These are phyloP conservation scores for Drosophila busckii DNA, from an alignment of 1,140 invertebrate genomes.

Conservation along the genomic window DNA sequence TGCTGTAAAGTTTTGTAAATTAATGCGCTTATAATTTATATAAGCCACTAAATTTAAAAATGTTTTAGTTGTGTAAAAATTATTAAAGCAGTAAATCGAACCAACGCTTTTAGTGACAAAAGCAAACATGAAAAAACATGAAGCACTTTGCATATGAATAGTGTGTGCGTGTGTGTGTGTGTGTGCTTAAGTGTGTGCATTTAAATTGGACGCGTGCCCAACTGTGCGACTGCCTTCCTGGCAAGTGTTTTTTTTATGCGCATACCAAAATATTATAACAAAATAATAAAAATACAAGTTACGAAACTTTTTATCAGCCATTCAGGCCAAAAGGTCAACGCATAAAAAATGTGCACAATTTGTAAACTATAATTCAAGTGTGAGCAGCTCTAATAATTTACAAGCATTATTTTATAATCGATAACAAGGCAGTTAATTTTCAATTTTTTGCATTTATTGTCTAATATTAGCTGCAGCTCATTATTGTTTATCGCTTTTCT, in stretches of 20 bases:
- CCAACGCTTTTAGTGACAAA: slow-evolving; percentile 2
- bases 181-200: slow-evolving; percentile 1
- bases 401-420: too few species aligned
- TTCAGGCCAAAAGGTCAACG: slow-evolving; percentile 56
- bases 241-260: slow-evolving; percentile 11
- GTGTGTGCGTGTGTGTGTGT: not conserved
- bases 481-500: not conserved
- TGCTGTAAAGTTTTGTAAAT: too few species aligned
- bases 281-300: not conserved
- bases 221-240: slow-evolving; percentile 18
- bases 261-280: slow-evolving; percentile 13
- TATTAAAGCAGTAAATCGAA: too few species aligned
- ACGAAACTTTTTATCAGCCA: slow-evolving; percentile 29
- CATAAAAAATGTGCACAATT: not conserved
- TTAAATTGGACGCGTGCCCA: slow-evolving; percentile 38
- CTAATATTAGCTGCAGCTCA: not conserved
- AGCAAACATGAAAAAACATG: not conserved
- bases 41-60: too few species aligned
- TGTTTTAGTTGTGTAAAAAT: too few species aligned
- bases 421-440: too few species aligned
- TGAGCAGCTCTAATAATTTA: too few species aligned
- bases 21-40: too few species aligned
- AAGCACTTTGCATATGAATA: not conserved
- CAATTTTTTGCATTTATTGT: too few species aligned
- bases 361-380: not conserved